Percentiles rank a stretch among this genome's conserved stretches.
phyloP scores from a whole-genome alignment of 2,113 vertebrate genomes.

The Passer domesticus region DNA sequence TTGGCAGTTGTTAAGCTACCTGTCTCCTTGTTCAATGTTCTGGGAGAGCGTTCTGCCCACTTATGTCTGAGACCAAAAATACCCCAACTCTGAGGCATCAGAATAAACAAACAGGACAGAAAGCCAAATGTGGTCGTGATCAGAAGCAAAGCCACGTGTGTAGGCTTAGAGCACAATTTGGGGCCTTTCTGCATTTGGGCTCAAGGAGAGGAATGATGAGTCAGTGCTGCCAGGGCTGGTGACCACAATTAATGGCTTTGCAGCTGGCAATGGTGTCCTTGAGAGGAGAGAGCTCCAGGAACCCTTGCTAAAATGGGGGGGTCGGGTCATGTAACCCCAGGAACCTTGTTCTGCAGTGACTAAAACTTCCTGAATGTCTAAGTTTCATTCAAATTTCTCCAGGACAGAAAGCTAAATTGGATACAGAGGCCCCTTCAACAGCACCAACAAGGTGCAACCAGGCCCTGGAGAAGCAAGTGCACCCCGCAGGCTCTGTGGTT shows the following conservation, averaged over 20 bases:
- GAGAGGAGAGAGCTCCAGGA: neutral
- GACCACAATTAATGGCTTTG: neutral
- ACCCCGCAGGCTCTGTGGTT: neutral
- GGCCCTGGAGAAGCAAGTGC: neutral
- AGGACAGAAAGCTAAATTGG: constrained; percentile 2
- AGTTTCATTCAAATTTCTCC: constrained; percentile 10
- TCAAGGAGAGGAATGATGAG: neutral
- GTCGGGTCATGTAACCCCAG: neutral
- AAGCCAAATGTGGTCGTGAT: neutral
- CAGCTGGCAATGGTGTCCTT: neutral
- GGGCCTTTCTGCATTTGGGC: neutral
- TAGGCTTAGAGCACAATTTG: neutral
- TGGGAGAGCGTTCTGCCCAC: neutral
- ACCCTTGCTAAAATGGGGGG: neutral
- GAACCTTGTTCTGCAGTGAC: neutral
- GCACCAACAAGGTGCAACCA: neutral
- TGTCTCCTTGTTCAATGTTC: neutral
- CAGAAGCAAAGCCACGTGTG: neutral
- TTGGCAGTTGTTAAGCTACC: constrained; percentile 4
- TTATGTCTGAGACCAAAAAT: neutral
- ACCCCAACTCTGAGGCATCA: neutral
- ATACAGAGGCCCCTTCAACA: neutral
- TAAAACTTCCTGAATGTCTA: neutral
- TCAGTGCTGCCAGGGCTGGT: neutral
- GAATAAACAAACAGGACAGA: neutral